A percentile compares a stretch with the other conserved stretches of the same genome.
Conservation (phyloP, 2,113 vertebrate species). For the Engraulis encrasicolus region DNA sequence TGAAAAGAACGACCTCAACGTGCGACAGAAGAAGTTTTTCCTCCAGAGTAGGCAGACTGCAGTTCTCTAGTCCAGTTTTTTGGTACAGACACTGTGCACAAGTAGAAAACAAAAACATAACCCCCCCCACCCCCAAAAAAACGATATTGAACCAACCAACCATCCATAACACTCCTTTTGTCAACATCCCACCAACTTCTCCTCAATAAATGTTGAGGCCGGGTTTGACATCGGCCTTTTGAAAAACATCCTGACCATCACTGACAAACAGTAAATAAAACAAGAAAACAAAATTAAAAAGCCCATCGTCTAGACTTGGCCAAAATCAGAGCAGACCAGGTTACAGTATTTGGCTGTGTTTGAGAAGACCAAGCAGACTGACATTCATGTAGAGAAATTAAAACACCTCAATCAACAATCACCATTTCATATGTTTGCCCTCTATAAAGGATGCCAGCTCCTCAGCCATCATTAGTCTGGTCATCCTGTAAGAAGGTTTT, state of each 20-base stretch:
- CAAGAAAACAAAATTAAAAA: constrained; percentile 1
- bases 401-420: constrained; percentile 21
- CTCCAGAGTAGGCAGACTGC: constrained; percentile 79
- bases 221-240: background rate
- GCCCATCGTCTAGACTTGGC: background rate
- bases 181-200: background rate
- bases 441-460: background rate
- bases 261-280: constrained; percentile 27
- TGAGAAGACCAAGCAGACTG: background rate
- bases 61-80: constrained; percentile 85
- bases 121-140: constrained; percentile 39
- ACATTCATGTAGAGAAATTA: background rate
- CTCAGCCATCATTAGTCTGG: background rate
- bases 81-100: constrained; percentile 86
- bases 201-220: background rate
- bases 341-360: constrained; percentile 17
- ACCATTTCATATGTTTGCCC: constrained; percentile 5
- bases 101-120: constrained; percentile 63
- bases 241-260: background rate
- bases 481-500: constrained; percentile 38
- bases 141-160: constrained; percentile 28
- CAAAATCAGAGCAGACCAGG: background rate
- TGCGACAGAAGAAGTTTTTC: constrained; percentile 63
- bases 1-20: constrained; percentile 58
- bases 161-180: background rate